A percentile compares a stretch with the other conserved stretches of the same genome.
phyloP scores from a whole-genome alignment of 1,140 invertebrate species.

The Nilaparvata lugens region DNA sequence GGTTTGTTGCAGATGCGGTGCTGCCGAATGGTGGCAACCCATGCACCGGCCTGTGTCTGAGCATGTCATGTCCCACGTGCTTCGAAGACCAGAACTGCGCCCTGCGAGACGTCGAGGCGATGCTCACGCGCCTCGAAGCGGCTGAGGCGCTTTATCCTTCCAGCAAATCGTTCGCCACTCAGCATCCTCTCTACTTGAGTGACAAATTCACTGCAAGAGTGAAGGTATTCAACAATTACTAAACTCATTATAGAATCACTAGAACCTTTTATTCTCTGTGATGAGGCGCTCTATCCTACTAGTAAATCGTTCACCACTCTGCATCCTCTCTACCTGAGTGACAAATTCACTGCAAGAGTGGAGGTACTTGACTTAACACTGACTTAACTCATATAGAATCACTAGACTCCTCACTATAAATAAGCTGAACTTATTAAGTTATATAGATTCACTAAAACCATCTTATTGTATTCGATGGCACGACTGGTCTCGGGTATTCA shows the following conservation, averaged over 20 bases:
- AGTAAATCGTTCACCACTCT: constrained; percentile 61
- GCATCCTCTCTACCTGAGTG: constrained; percentile 58
- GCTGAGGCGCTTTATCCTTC: constrained; percentile 77
- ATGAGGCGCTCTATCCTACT: constrained; percentile 71
- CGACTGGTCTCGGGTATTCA: too few species aligned
- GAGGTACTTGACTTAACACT: constrained; percentile 35
- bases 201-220: constrained; percentile 54
- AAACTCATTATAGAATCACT: not conserved
- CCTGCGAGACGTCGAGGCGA: constrained; percentile 56
- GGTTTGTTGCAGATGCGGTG: not conserved
- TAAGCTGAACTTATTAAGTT: too few species aligned
- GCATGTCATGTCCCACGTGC: constrained; percentile 58
- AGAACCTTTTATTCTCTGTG: not conserved
- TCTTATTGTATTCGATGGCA: too few species aligned
- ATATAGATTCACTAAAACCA: too few species aligned
- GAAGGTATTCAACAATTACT: constrained; percentile 35
- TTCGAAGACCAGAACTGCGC: constrained; percentile 57
- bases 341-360: constrained; percentile 53
- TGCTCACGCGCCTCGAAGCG: constrained; percentile 62
- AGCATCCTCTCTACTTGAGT: constrained; percentile 62
- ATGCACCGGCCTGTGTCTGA: constrained; percentile 45
- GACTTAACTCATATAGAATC: not conserved
- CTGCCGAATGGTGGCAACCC: constrained; percentile 18
- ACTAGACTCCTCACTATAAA: too few species aligned
- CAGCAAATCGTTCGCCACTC: constrained; percentile 59